phyloP scores from a whole-genome alignment of 2,888 invertebrate species.

The Stictocephala bisonia region DNA sequence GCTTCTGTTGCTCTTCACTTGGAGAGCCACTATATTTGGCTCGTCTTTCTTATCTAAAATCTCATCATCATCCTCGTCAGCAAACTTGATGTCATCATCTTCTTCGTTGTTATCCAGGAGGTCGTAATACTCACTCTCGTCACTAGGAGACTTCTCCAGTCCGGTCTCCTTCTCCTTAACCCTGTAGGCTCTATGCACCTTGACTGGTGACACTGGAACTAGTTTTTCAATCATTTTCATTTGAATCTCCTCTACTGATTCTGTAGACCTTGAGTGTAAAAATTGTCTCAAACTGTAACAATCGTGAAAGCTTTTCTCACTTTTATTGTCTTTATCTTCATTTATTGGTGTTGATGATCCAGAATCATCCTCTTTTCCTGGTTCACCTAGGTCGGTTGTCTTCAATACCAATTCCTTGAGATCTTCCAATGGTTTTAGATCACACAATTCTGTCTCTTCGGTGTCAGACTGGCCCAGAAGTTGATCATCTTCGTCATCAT shows the following conservation, averaged over 20 bases:
- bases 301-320: constrained; percentile 27
- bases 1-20: constrained; percentile 27
- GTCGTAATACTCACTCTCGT: constrained; percentile 60
- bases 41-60: constrained; percentile 27
- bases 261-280: neutral
- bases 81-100: constrained; percentile 76
- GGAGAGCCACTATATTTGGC: neutral
- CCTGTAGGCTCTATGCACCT: constrained; percentile 51
- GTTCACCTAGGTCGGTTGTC: constrained; percentile 38
- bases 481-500: constrained; percentile 58
- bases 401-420: neutral
- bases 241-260: neutral
- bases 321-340: constrained; percentile 36
- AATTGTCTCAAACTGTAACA: constrained; percentile 32
- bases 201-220: constrained; percentile 51
- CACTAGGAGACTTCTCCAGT: constrained; percentile 74
- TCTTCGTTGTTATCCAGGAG: constrained; percentile 70
- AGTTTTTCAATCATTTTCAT: constrained; percentile 49
- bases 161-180: constrained; percentile 69
- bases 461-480: constrained; percentile 1
- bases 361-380: constrained; percentile 34
- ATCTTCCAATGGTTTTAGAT: neutral
- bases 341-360: constrained; percentile 43
- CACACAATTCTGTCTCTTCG: constrained; percentile 33
- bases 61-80: constrained; percentile 75